Evolutionary conservation across 2,113 vertebrate species (phyloP).

Genomic region (Megaceryle torquata): DNA sequence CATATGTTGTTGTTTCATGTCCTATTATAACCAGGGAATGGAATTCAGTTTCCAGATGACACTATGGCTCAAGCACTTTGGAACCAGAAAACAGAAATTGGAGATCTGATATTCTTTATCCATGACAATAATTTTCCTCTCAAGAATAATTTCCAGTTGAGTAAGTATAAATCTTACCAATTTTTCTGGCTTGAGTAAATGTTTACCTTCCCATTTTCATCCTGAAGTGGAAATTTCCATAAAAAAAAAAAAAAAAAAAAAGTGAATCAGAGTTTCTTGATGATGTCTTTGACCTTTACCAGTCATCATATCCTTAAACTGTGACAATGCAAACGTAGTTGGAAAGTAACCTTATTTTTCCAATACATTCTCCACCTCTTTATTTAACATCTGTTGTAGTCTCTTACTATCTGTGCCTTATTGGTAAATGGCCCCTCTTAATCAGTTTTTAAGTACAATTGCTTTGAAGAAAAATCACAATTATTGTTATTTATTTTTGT

Average conservation of each 20-base stretch:
- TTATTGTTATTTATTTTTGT: not conserved
- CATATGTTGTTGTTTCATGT: not conserved
- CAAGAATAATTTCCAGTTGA: not conserved
- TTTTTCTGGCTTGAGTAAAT: conserved; percentile 16
- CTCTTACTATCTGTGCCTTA: not conserved
- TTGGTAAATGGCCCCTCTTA: not conserved
- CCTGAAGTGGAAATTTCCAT: not conserved
- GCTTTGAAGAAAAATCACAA: not conserved
- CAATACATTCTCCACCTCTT: not conserved
- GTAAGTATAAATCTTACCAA: not conserved
- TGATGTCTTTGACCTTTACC: not conserved
- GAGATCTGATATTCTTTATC: not conserved
- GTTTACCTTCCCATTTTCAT: conserved; percentile 9
- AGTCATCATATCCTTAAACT: not conserved
- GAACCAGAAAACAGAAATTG: not conserved
- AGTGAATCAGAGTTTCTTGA: not conserved
- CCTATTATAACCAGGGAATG: not conserved
- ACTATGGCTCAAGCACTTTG: not conserved
- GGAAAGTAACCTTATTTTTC: not conserved
- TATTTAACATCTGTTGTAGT: not conserved
- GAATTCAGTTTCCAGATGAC: conserved; percentile 21
- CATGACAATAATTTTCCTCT: not conserved
- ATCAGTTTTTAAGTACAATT: not conserved
- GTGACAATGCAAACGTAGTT: not conserved
- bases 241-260: not conserved